Conservation (phyloP, 2,113 vertebrate species). For the Saimiri boliviensis region DNA sequence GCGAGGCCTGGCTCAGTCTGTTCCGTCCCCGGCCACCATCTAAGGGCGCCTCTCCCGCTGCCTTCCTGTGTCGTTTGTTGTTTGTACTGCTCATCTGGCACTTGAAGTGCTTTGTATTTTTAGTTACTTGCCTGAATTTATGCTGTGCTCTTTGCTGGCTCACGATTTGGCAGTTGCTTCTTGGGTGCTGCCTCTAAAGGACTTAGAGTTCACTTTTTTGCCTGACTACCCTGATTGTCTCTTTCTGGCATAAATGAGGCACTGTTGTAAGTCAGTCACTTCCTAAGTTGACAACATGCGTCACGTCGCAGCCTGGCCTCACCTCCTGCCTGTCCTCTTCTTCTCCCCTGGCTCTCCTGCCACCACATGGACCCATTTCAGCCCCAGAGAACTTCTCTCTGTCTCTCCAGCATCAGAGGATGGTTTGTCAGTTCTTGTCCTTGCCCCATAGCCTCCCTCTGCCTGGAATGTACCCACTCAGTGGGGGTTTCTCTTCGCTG, state of each 20-base stretch:
- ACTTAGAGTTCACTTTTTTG: background rate
- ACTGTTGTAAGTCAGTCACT: background rate
- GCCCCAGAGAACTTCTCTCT: background rate
- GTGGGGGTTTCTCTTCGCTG: background rate
- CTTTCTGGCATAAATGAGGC: background rate
- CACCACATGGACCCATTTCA: background rate
- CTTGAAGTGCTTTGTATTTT: constrained; percentile 3
- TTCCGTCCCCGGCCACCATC: background rate
- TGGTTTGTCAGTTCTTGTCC: background rate
- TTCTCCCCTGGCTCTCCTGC: background rate
- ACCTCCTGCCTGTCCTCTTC: background rate
- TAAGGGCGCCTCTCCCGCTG: background rate
- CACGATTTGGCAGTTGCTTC: background rate
- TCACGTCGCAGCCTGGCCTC: background rate
- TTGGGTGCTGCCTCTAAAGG: background rate
- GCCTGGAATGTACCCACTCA: background rate
- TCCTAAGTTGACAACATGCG: background rate
- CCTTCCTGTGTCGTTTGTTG: background rate
- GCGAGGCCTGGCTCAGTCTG: background rate
- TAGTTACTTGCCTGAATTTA: constrained; percentile 10
- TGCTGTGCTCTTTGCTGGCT: constrained; percentile 8
- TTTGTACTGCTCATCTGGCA: background rate
- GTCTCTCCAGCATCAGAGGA: background rate
- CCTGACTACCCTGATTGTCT: background rate
- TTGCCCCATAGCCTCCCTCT: accelerated